Percentiles rank a stretch among this genome's conserved stretches.
These are phyloP conservation scores for Ciconia stormi DNA, from an alignment of 2,113 vertebrate species.

Conservation along the genomic window DNA sequence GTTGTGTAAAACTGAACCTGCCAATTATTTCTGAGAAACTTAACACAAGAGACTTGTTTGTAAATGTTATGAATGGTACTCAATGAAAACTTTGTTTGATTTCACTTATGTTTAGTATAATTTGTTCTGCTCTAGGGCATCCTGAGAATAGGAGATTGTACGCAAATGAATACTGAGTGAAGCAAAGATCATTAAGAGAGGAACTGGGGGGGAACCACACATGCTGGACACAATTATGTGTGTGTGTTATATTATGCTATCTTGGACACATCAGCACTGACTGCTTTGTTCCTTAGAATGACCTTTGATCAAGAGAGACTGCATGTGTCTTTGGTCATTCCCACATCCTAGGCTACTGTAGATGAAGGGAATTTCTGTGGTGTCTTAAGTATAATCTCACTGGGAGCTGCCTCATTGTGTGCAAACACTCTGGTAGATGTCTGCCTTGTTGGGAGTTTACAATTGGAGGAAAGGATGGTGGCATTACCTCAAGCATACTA, in stretches of 20 bases:
- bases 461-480: conserved; percentile 76
- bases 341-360: conserved; percentile 76
- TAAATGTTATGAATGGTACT: conserved; percentile 67
- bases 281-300: conserved; percentile 72
- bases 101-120: conserved; percentile 69
- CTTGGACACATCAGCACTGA: conserved; percentile 70
- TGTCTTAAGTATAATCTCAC: conserved; percentile 73
- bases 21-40: conserved; percentile 56
- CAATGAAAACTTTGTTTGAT: conserved; percentile 70
- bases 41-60: conserved; percentile 63
- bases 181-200: conserved; percentile 72
- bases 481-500: conserved; percentile 75
- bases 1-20: conserved; percentile 20
- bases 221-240: conserved; percentile 67
- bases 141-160: conserved; percentile 69
- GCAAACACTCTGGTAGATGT: conserved; percentile 72
- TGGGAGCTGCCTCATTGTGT: conserved; percentile 74
- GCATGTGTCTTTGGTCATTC: conserved; percentile 76
- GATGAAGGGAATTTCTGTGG: conserved; percentile 71
- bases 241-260: conserved; percentile 70
- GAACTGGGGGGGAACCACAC: conserved; percentile 70
- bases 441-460: conserved; percentile 70
- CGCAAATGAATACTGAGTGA: conserved; percentile 69
- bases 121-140: conserved; percentile 74
- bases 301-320: conserved; percentile 74